phyloP scores from a whole-genome alignment of 2,797 vertebrate genomes.

The Alectoris magna region DNA sequence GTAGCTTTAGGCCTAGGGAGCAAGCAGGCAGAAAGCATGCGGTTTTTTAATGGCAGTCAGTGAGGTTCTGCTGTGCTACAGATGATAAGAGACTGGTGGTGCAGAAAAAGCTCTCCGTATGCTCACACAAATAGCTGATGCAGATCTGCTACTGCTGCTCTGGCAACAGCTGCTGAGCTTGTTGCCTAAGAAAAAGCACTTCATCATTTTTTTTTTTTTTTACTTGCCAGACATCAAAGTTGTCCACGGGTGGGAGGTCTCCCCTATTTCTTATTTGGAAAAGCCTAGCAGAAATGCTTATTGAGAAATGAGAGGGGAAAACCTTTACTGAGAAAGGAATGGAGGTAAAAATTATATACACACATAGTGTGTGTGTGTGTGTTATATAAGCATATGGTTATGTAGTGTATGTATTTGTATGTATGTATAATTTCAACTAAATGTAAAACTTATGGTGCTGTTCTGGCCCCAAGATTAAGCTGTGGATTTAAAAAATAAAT shows the following conservation, averaged over 20 bases:
- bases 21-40: fast-evolving
- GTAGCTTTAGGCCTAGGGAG: neutral
- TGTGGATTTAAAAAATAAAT: neutral
- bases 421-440: fast-evolving
- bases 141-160: constrained; percentile 18
- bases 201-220: neutral
- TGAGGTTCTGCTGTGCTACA: neutral
- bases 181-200: neutral
- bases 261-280: neutral
- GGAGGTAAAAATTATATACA: neutral
- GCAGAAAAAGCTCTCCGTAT: neutral
- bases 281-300: neutral
- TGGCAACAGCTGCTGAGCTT: neutral
- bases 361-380: too few species aligned
- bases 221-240: neutral
- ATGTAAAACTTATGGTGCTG: neutral
- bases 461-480: neutral
- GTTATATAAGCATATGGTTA: neutral
- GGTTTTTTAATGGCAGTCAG: neutral
- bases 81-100: neutral
- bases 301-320: neutral
- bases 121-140: neutral
- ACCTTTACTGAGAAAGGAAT: neutral
- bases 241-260: neutral
- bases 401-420: neutral